These are phyloP conservation scores for Austrolebias charrua DNA, from an alignment of 2,797 vertebrate genomes.

Conservation along the genomic window DNA sequence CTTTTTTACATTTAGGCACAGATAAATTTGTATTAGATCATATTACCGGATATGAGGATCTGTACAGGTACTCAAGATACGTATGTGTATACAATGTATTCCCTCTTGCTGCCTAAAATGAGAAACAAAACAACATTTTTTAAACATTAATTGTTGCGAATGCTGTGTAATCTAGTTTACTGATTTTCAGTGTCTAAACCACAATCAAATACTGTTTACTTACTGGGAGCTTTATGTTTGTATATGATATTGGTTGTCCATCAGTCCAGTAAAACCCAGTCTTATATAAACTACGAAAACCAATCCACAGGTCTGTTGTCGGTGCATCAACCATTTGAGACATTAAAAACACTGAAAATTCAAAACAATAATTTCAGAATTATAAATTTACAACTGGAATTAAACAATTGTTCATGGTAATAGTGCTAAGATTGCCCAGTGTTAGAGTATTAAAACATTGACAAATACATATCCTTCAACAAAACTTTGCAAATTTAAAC, in stretches of 20 bases:
- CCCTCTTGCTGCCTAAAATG: background rate
- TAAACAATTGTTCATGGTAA: background rate
- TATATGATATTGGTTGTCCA: constrained; percentile 9
- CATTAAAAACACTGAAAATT: constrained; percentile 28
- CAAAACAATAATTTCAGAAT: background rate
- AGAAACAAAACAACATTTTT: background rate
- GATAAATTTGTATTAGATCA: no score
- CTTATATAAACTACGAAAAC: background rate
- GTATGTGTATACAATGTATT: no score
- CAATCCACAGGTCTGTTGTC: constrained; percentile 26
- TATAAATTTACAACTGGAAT: background rate
- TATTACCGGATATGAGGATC: no score
- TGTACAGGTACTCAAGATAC: no score
- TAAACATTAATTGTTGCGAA: background rate
- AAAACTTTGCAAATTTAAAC: no score
- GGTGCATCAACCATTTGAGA: constrained; percentile 13
- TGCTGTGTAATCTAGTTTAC: background rate
- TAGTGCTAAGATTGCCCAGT: background rate
- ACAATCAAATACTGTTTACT: background rate
- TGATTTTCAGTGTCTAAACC: background rate
- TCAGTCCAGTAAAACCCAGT: constrained; percentile 17
- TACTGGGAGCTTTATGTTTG: background rate
- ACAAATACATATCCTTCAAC: no score
- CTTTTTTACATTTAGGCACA: no score
- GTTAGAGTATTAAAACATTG: background rate